These are phyloP conservation scores for Zaprionus camerounensis DNA, from an alignment of 1,140 invertebrate genomes.

Conservation along the genomic window DNA sequence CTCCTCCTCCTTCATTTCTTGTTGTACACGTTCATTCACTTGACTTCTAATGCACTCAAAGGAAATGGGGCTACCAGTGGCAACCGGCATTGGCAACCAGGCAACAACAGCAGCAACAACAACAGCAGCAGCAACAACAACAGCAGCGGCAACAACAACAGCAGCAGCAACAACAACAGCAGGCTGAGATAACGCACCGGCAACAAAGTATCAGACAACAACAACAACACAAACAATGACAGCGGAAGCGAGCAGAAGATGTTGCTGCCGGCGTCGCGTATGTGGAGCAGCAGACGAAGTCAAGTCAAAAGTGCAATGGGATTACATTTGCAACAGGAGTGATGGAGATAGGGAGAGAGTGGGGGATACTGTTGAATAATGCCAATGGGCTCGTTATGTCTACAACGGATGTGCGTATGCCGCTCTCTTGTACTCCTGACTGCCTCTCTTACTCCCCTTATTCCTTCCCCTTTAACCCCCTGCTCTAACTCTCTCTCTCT, in stretches of 20 bases:
- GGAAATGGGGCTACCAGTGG: slow-evolving; percentile 71
- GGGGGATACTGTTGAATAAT: slow-evolving; percentile 16
- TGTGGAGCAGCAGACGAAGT: slow-evolving; percentile 49
- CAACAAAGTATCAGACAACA: slow-evolving; percentile 23
- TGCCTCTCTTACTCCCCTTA: neutral
- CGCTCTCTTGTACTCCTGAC: neutral
- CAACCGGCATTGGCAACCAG: slow-evolving; percentile 46
- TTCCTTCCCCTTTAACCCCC: neutral
- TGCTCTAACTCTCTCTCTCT: neutral
- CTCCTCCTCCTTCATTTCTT: slow-evolving; percentile 11
- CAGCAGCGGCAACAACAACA: slow-evolving; percentile 26
- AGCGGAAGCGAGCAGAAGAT: slow-evolving; percentile 50
- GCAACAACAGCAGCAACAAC: slow-evolving; percentile 16
- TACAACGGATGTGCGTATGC: slow-evolving; percentile 49
- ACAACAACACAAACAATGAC: slow-evolving; percentile 23
- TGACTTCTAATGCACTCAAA: slow-evolving; percentile 70
- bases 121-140: neutral
- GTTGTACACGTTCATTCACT: slow-evolving; percentile 55
- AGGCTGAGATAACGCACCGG: slow-evolving; percentile 10
- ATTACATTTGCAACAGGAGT: slow-evolving; percentile 45
- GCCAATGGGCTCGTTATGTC: slow-evolving; percentile 52
- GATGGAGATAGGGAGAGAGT: neutral
- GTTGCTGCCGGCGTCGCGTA: slow-evolving; percentile 25
- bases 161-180: slow-evolving; percentile 2
- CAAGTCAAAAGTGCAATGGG: slow-evolving; percentile 65